phyloP scores from a whole-genome alignment of 2,113 vertebrate species.

The Poicephalus meyeri region DNA sequence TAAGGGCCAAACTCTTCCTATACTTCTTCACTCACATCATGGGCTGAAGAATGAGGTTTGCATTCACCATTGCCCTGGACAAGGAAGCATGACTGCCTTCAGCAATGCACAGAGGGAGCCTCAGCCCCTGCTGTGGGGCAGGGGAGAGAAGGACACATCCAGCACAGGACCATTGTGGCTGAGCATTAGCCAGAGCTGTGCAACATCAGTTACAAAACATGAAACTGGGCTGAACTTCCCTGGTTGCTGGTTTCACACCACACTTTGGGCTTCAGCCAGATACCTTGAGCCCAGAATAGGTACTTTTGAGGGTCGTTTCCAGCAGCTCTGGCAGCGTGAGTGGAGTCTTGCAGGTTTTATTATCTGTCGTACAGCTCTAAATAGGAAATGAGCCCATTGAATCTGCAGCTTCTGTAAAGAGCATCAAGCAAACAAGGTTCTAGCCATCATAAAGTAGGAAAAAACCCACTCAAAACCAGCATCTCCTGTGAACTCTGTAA shows the following conservation, averaged over 20 bases:
- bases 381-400: neutral
- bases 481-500: neutral
- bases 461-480: neutral
- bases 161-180: neutral
- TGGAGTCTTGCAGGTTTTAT: neutral
- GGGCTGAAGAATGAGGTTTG: neutral
- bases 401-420: neutral
- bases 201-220: constrained; percentile 35
- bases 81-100: neutral
- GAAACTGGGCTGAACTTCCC: constrained; percentile 35
- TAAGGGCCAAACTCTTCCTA: neutral
- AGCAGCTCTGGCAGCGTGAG: neutral
- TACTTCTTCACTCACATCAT: neutral
- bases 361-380: neutral
- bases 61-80: accelerated
- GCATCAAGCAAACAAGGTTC: neutral
- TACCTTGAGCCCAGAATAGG: neutral
- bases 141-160: neutral
- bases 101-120: neutral
- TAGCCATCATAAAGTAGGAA: neutral
- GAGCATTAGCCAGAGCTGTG: neutral
- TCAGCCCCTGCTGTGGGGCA: neutral
- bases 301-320: neutral
- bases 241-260: constrained; percentile 14
- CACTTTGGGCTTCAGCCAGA: neutral